These are phyloP conservation scores for Conomelus anceps DNA, from an alignment of 2,888 invertebrate genomes.

Conservation along the genomic window DNA sequence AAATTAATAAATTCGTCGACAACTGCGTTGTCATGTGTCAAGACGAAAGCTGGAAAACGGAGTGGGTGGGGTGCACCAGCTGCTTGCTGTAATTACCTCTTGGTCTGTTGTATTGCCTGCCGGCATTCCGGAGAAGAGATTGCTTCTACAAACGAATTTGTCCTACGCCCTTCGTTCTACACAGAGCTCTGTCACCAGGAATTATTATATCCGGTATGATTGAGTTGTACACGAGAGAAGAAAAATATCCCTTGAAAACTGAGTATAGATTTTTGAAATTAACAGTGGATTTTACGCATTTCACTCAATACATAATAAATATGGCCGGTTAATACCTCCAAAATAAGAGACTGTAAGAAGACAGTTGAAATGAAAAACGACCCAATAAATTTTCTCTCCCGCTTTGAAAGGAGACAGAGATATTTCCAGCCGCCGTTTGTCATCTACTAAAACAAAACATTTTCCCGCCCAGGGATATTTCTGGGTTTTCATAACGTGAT, in stretches of 20 bases:
- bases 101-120: neutral
- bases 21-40: neutral
- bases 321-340: neutral
- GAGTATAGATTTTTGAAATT: neutral
- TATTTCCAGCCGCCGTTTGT: neutral
- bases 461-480: neutral
- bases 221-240: no score
- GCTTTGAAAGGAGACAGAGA: neutral
- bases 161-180: neutral
- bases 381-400: neutral
- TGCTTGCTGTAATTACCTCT: neutral
- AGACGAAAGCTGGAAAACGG: neutral
- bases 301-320: neutral
- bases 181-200: neutral
- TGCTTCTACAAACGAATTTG: neutral
- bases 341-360: neutral
- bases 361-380: neutral
- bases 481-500: neutral
- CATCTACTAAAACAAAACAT: neutral
- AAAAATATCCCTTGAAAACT: neutral
- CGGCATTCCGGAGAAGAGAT: neutral
- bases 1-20: neutral
- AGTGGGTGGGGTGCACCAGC: neutral
- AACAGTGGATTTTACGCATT: neutral
- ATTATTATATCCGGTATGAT: conserved; percentile 5